Evolutionary conservation across 2,113 vertebrate species (phyloP), one percentile per base, ranked within the genome.

Genomic region (Labeo rohita): DNA sequence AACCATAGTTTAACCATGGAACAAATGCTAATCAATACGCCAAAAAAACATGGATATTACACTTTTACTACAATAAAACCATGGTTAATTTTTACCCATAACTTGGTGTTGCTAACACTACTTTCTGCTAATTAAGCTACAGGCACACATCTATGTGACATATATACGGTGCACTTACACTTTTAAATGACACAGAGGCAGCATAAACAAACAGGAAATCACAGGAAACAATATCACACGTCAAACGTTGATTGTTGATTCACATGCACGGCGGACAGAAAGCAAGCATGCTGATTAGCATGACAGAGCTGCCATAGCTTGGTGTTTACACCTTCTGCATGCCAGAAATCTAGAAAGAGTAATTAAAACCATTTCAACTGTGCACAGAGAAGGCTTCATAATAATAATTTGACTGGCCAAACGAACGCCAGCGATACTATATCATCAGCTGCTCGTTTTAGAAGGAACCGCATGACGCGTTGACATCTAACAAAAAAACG

Each of bases 301-400:
- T 70, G 34, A 39, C 66, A 70, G 66, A 43, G 36, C 36, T 21
- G 15, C 68, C 3, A 3, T 72, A 45, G 36, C 36, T 72, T 2
- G 10, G 15, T 43, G 16, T 21, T 70, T 43, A 43, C 7, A 70
- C 16, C 16, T n/a, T 72, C 9, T 72, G 21, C 18, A 72, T 45
- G 68, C 39, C 39, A 45, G 70, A 73, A 72, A 73, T 72, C 68
- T 43, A 65, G 36, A 72, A 73, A 73, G 70, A 72, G 4, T n/a
- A 21, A 73, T 21, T 72, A 72, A 73, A 73, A 10, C 8, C 4
- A 72, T 21, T 21, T 72, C 8, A 72, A 21, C 9, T 74, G 43
- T 23, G 1, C 11, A 49, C 18, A 13, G 8, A 73, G 23, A 74
- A 39, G 7, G 13, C 34, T 8, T 70, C 8, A 39, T 68, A 39